Base-by-base conservation (phyloP, 2,888 invertebrate genomes). In the Campaea margaritaria region DNA sequence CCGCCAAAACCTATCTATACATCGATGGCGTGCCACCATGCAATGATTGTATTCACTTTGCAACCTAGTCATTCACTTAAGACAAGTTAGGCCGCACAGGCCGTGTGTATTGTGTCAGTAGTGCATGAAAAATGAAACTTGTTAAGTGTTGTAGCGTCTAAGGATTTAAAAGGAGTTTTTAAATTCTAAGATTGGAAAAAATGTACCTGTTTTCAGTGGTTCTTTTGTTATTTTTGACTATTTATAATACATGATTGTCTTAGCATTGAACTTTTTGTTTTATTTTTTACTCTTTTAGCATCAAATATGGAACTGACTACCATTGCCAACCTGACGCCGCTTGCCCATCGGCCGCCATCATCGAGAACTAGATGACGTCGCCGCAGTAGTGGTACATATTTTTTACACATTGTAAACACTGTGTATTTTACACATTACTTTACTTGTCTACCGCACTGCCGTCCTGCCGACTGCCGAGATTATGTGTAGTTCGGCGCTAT, bases 221-320 rank as follows among this genome's bases (percentile, higher is more conserved):
- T 89, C 89, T 90, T 91, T 91, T 91, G 90, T 91, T 91, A 88
- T 89, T 90, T 91, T 92, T 91, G 91, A 91, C 90, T 91, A 92
- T 92, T 92, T 92, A 91, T 92, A 91, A 90, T 91, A 91, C 88
- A 91, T 90, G 86, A 92, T 91, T 91, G 91, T 91, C 91, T 86
- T 92, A 92, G 91, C 91, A 91, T 90, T 87, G 76, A 82, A 62
- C 63, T 71, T 78, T 79, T 84, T 83, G 79, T 88, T 79, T 78
- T 4, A 64, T 64, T 81, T 79, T 69, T 69, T 41, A 15, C 39
- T 53, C 34, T 43, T 14, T 11, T 44, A 28, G 38, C 7, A 8
- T 3, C 34, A 38, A n/a, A n/a, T n/a, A n/a, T n/a, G n/a, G n/a
- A n/a, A n/a, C n/a, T n/a, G n/a, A n/a, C n/a, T n/a, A n/a, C n/a